Percentiles rank a stretch among this genome's conserved stretches.
Conservation (phyloP, 2,113 vertebrate genomes). For the Addax nasomaculatus region DNA sequence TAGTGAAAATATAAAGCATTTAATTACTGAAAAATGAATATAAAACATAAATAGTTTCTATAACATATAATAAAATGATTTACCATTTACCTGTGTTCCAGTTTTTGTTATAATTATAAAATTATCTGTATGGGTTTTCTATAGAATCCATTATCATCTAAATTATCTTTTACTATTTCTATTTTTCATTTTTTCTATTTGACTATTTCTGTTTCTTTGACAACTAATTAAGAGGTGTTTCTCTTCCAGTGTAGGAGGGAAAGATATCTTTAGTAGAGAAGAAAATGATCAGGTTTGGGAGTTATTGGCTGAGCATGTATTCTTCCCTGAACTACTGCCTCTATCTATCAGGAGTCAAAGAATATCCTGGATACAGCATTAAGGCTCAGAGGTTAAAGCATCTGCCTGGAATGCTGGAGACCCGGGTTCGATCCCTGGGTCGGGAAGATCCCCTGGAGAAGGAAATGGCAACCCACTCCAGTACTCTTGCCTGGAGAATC, state of each 20-base stretch:
- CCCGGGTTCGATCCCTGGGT: too few relatives aligned
- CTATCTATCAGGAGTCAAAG: neutral
- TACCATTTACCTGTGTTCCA: neutral
- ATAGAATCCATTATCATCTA: neutral
- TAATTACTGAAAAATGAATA: constrained; percentile 7
- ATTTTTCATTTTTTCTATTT: neutral
- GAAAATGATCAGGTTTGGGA: neutral
- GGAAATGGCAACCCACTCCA: too few relatives aligned
- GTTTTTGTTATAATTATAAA: neutral
- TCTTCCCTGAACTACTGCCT: neutral
- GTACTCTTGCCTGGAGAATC: too few relatives aligned
- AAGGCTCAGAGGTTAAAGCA: neutral
- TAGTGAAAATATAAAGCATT: neutral
- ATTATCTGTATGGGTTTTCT: neutral
- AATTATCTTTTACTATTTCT: neutral
- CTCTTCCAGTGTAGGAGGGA: neutral
- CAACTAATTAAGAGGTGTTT: neutral
- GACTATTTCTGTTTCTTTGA: neutral
- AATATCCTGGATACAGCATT: neutral
- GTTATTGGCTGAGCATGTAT: neutral
- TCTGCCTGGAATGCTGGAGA: too few relatives aligned
- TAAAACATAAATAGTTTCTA: neutral
- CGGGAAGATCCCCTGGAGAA: too few relatives aligned
- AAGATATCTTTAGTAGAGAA: neutral
- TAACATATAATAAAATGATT: neutral